Base-by-base conservation (phyloP, 2,797 vertebrate genomes). In the Anomalospiza imberbis region DNA sequence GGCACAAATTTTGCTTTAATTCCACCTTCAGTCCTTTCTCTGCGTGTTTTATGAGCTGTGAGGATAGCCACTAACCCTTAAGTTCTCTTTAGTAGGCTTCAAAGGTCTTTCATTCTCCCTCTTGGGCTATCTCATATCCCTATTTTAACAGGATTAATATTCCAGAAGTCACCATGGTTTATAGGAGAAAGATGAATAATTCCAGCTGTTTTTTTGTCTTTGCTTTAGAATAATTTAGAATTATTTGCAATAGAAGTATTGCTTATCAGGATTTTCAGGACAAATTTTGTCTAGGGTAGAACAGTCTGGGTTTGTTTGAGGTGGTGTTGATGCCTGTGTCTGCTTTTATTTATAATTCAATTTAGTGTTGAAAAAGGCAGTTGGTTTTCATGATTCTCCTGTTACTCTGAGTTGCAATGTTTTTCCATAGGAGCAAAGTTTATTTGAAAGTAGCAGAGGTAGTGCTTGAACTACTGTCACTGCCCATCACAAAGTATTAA, bases 201-300 rank as follows among this genome's bases (percentile, higher is more conserved):
- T 26, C 19, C 32, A 34, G 34, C 34, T 50, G 7, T 79, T 45
- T 22, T 57, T 55, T 44, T 3, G 5, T 51, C 14, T 45, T 82
- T 53, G 17, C 40, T 76, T 58, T 57, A 73, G 45, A 63, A 65
- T 34, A 61, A n/a, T 48, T 40, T 12, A 29, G 61, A 53, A 36
- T 61, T 48, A 10, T 61, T 89, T 79, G 21, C 10, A 53, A 1
- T n/a, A 45, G 42, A 63, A 18, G 6, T 54, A 3, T 31, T 74
- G 17, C 16, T 44, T 51, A 25, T 31, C 8, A n/a, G 48, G 42
- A 54, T 32, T 85, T 72, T 72, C 0, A 0, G 15, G 36, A 22
- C 17, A 66, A 1, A 40, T 61, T 85, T 80, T 71, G 24, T 14
- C 67, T 68, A 45, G 26, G 45, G 22, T n/a, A 19, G 38, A 57